Base-by-base conservation (phyloP, 2,888 invertebrate genomes). In the Bhutanitis thaidina region DNA sequence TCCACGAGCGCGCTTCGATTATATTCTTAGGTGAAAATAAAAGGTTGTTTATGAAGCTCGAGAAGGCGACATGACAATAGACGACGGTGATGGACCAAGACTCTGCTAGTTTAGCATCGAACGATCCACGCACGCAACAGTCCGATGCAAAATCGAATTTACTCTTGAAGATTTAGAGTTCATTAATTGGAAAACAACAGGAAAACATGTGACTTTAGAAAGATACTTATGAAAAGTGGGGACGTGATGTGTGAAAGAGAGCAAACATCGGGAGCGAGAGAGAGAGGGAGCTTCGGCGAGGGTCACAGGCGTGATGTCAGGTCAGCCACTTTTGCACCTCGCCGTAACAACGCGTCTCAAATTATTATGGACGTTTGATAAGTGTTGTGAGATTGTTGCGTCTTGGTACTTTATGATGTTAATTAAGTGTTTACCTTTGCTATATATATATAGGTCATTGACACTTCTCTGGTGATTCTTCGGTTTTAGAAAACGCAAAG, bases 321-420 rank as follows among this genome's bases (percentile, higher is more conserved):
- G 89, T 89, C 88, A 90, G 87, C 87, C 90, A 88, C 89, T 89
- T 89, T 90, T 90, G 90, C 86, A 90, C 90, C 90, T 90, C 90
- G 81, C 84, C 80, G 82, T 87, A 89, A 90, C 90, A 88, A 89
- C 87, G 88, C 86, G 88, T 87, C 86, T 90, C 88, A 90, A 90
- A 90, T 90, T 90, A 87, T 90, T 90, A 89, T 88, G 85, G 89
- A 88, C 85, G 87, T 84, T 84, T 87, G 89, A 88, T 88, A 88
- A 88, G 88, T 88, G 86, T 83, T 79, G 78, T 77, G 75, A 83
- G 87, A 88, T 87, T 85, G 84, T 80, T 75, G 70, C 74, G 79
- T 80, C 81, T 83, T 80, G 82, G 79, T 86, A 81, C 86, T 88
- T 85, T 84, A 85, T 76, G 78, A 80, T 79, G 85, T 77, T 88